Evolutionary conservation across 2,888 invertebrate species (phyloP), one percentile per base, ranked within the genome.

Genomic region (Tricholauxania praeusta): DNA sequence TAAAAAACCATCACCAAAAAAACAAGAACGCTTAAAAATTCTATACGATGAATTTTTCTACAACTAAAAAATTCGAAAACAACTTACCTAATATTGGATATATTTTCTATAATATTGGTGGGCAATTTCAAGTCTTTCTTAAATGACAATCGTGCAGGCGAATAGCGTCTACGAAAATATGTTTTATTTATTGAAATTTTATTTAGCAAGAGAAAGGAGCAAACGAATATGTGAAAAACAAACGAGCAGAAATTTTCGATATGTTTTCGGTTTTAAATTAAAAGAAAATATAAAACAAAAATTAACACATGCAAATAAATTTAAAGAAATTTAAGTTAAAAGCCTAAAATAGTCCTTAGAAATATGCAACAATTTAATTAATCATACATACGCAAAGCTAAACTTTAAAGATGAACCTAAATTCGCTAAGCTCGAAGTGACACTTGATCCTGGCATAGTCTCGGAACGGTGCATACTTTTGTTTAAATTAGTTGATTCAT

Each of bases 381-480:
- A 39, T 52, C 60, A 57, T 71, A 82, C 88, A 89, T 89, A 96
- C 95, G 94, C 94, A 85, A 96, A 95, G 82, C 93, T 94, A 79
- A 94, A 89, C 89, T 96, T 96, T 76, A 96, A 90, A 72, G 94
- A 93, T 78, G 94, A 94, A 28, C 95, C 93, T 73, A 95, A 89
- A 80, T 92, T 94, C 72, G 94, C 94, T 77, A 95, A 89, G 80
- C 94, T 93, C 3, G 93, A 93, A 0, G 93, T 92, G 22, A 94
- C 92, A 60, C 91, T 91, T 14, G 92, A 90, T 3, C 91, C 91
- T 3, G 94, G 94, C 85, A 92, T 92, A 73, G 93, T 93, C 89
- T 93, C 91, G 77, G 93, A 93, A 64, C 93, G 91, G 83, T 92
- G 93, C 83, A 93, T 90, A 75, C 87, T 87, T 78, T 87, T 87